These are phyloP conservation scores for Zygogramma bicolorata DNA, from an alignment of 2,888 invertebrate species.

Conservation along the genomic window DNA sequence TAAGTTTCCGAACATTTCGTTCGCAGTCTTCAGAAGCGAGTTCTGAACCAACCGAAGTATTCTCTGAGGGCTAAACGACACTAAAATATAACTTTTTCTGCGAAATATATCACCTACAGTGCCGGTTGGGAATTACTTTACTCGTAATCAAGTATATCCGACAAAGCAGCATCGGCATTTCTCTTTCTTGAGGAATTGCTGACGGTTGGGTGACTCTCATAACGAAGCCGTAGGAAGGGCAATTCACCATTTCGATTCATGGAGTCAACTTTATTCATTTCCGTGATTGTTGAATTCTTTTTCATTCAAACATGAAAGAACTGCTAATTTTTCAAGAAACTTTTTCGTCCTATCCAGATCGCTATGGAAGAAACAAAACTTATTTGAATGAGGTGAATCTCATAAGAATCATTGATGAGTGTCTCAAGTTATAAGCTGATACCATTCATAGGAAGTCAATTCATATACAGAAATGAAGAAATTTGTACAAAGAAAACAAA, in stretches of 20 bases:
- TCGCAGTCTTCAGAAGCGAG: background rate
- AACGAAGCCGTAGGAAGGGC: background rate
- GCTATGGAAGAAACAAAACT: too few species aligned
- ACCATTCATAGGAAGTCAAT: too few species aligned
- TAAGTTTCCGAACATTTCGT: conserved; percentile 1
- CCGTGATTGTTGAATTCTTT: background rate
- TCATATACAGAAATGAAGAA: too few species aligned
- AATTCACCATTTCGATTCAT: background rate
- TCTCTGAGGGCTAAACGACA: background rate
- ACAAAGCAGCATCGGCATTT: background rate
- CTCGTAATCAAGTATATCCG: background rate
- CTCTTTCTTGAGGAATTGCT: background rate
- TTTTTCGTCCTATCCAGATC: too few species aligned
- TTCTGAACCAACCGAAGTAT: background rate
- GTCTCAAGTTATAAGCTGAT: too few species aligned
- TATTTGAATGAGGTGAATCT: too few species aligned
- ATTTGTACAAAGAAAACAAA: too few species aligned
- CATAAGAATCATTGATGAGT: too few species aligned
- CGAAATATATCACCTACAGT: background rate
- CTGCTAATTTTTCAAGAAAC: too few species aligned
- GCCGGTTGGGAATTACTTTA: background rate
- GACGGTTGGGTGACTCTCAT: background rate
- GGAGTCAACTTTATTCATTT: background rate
- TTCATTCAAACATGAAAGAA: too few species aligned
- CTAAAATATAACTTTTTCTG: conserved; percentile 1